phyloP scores from a whole-genome alignment of 1,140 invertebrate species.

The Plodia interpunctella region DNA sequence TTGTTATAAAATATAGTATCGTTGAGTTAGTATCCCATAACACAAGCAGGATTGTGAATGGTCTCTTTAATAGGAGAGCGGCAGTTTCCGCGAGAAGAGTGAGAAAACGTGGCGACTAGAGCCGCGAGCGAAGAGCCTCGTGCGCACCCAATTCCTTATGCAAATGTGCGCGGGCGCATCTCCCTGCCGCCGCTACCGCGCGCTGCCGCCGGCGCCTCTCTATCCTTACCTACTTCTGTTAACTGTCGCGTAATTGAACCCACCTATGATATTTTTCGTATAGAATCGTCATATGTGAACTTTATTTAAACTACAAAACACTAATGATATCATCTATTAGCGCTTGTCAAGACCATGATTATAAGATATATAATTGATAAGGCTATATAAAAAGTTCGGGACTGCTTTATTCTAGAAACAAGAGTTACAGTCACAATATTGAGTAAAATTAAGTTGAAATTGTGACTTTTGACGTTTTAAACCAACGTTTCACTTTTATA shows the following conservation, averaged over 20 bases:
- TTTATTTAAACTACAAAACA: background rate
- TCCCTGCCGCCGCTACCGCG: constrained; percentile 21
- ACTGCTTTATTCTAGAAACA: too few relatives aligned
- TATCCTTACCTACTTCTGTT: constrained; percentile 45
- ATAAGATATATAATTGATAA: too few relatives aligned
- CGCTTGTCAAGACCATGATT: too few relatives aligned
- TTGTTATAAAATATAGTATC: too few relatives aligned
- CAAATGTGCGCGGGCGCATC: constrained; percentile 53
- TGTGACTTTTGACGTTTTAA: too few relatives aligned
- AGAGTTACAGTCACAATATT: too few relatives aligned
- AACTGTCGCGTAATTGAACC: constrained; percentile 43
- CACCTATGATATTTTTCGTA: background rate
- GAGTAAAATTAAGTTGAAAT: too few relatives aligned
- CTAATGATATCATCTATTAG: background rate
- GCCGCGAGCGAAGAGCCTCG: constrained; percentile 46
- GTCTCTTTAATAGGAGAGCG: constrained; percentile 16
- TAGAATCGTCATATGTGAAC: background rate
- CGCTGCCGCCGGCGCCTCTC: constrained; percentile 3
- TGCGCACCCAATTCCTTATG: constrained; percentile 71
- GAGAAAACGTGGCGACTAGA: constrained; percentile 43
- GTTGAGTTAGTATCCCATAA: too few relatives aligned
- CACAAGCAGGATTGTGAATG: too few relatives aligned
- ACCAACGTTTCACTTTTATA: too few relatives aligned
- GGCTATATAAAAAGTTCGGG: too few relatives aligned
- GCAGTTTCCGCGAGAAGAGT: constrained; percentile 49